phyloP scores from a whole-genome alignment of 2,113 vertebrate species.

The Dinomys branickii region DNA sequence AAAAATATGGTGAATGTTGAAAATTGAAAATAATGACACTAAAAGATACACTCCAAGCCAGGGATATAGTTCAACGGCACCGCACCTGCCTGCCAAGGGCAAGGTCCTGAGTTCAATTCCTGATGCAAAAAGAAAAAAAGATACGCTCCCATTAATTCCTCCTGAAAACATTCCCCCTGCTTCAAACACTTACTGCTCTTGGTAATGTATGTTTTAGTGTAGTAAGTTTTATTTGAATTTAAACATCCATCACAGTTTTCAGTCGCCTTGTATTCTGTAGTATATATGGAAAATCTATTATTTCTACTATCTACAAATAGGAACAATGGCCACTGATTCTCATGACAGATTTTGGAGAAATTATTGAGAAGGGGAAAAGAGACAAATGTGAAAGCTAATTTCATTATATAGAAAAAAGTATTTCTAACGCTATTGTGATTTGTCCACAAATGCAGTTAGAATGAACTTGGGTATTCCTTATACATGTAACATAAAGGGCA shows the following conservation, averaged over 20 bases:
- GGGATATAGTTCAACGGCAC: too few species aligned
- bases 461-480: neutral
- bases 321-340: neutral
- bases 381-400: conserved; percentile 11
- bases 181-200: neutral
- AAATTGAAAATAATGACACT: neutral
- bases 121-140: neutral
- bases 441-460: neutral
- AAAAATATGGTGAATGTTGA: neutral
- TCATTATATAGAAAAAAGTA: neutral
- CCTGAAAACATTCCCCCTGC: neutral
- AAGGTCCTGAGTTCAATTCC: too few species aligned
- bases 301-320: neutral
- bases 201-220: neutral
- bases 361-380: neutral
- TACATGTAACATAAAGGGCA: neutral
- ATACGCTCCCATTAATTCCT: neutral
- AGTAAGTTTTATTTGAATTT: neutral
- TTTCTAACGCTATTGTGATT: neutral
- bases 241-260: neutral
- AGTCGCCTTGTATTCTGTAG: neutral
- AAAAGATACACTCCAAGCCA: neutral
- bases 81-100: too few species aligned
- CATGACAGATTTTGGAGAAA: conserved; percentile 4
- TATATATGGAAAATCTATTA: neutral